Conservation (phyloP, 2,797 vertebrate species). For the Strix occidentalis region DNA sequence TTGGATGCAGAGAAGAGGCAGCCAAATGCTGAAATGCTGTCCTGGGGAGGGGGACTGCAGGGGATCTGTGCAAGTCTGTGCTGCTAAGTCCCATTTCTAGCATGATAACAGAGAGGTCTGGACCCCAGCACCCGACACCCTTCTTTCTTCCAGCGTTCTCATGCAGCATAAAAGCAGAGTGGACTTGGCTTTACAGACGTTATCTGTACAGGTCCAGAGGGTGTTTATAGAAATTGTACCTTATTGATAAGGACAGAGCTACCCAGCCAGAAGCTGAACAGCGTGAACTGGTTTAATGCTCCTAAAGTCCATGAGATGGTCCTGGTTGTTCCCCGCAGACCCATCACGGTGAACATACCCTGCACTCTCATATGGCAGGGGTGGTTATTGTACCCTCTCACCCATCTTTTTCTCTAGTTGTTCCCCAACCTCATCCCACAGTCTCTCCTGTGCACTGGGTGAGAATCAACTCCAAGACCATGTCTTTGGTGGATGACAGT, state of each 20-base stretch:
- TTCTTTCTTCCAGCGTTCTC: neutral
- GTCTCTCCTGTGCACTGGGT: neutral
- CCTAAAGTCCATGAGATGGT: neutral
- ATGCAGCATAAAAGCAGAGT: neutral
- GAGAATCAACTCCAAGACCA: neutral
- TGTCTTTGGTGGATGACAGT: neutral
- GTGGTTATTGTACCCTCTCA: neutral
- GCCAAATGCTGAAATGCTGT: slow-evolving; percentile 10
- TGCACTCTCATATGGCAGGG: neutral
- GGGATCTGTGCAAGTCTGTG: neutral
- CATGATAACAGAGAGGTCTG: neutral
- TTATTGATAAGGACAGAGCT: neutral
- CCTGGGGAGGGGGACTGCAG: neutral
- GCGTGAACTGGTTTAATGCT: neutral
- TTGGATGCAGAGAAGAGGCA: neutral
- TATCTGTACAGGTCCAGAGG: neutral
- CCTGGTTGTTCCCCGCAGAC: neutral
- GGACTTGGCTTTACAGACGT: neutral
- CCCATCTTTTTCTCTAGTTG: neutral
- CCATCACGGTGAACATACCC: neutral
- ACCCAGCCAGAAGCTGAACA: neutral
- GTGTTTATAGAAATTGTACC: neutral
- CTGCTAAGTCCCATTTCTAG: neutral
- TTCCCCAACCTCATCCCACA: neutral
- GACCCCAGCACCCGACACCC: neutral